Conservation (phyloP, 2,113 vertebrate genomes). For the Orientallactaga bullata region DNA sequence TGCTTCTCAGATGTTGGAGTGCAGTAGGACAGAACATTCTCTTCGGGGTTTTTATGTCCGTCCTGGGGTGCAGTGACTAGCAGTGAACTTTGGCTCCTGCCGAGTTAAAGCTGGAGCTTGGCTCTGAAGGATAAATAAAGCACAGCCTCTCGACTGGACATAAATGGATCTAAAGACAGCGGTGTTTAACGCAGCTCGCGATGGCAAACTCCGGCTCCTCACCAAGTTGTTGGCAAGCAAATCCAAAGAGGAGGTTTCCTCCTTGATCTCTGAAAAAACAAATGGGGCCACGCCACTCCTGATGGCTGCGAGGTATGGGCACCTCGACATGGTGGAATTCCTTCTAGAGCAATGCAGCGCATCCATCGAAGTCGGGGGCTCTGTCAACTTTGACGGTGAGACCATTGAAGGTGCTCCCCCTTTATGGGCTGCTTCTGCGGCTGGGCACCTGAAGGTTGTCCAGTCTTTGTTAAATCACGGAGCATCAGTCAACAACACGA, state of each 20-base stretch:
- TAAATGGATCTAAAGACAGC: slow-evolving; percentile 99
- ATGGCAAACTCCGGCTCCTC: slow-evolving; percentile 97
- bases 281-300: slow-evolving; percentile 97
- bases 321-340: slow-evolving; percentile 98
- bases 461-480: slow-evolving; percentile 96
- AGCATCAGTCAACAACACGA: slow-evolving; percentile 98
- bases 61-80: slow-evolving; percentile 56
- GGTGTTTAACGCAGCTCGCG: slow-evolving; percentile 98
- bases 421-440: slow-evolving; percentile 97
- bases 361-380: slow-evolving; percentile 95
- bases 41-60: slow-evolving; percentile 65
- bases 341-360: slow-evolving; percentile 96
- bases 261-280: slow-evolving; percentile 95
- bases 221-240: slow-evolving; percentile 97
- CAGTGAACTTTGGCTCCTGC: slow-evolving; percentile 58
- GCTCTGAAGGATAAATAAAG: slow-evolving; percentile 62
- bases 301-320: slow-evolving; percentile 97
- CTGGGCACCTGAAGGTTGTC: slow-evolving; percentile 97
- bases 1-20: slow-evolving; percentile 61
- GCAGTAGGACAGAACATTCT: not conserved
- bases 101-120: slow-evolving; percentile 70
- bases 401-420: slow-evolving; percentile 98
- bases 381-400: slow-evolving; percentile 98
- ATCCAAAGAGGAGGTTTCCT: slow-evolving; percentile 93
- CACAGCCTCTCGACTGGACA: slow-evolving; percentile 78